Evolutionary conservation across 2,113 vertebrate genomes (phyloP).

Genomic region (Gallinago undulata): DNA sequence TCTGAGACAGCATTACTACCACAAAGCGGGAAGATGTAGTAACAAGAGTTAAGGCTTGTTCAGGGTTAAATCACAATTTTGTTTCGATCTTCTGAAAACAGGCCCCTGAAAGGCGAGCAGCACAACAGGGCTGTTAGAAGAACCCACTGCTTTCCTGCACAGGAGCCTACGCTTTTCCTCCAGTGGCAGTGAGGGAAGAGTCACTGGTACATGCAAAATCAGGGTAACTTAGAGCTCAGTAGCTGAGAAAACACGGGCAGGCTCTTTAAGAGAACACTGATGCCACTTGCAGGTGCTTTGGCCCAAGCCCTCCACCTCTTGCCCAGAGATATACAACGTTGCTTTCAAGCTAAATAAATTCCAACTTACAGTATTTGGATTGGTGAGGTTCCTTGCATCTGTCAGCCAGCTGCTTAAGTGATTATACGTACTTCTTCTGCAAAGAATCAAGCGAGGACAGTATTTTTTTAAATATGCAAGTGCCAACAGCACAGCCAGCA

Average conservation of each 20-base stretch:
- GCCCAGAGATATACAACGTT: neutral
- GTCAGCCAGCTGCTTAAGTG: conserved; percentile 99
- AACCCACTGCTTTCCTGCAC: neutral
- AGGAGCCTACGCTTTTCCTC: neutral
- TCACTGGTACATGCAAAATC: neutral
- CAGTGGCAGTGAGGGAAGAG: neutral
- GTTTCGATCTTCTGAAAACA: neutral
- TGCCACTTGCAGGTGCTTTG: neutral
- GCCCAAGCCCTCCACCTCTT: neutral
- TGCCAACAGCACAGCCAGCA: neutral
- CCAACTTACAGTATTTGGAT: conserved; percentile 96
- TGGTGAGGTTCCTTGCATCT: conserved; percentile 97
- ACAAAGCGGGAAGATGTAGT: neutral
- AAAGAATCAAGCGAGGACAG: conserved; percentile 53
- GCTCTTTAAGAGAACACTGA: neutral
- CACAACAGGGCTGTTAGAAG: neutral
- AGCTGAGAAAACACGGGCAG: neutral
- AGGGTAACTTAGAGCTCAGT: neutral
- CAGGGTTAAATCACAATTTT: neutral
- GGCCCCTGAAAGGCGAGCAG: neutral
- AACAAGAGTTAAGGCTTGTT: neutral
- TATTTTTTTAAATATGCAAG: neutral
- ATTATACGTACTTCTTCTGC: conserved; percentile 97
- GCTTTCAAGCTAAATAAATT: neutral
- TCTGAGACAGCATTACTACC: neutral